These are phyloP conservation scores for Heliconius sara DNA, from an alignment of 2,888 invertebrate genomes.

Conservation along the genomic window DNA sequence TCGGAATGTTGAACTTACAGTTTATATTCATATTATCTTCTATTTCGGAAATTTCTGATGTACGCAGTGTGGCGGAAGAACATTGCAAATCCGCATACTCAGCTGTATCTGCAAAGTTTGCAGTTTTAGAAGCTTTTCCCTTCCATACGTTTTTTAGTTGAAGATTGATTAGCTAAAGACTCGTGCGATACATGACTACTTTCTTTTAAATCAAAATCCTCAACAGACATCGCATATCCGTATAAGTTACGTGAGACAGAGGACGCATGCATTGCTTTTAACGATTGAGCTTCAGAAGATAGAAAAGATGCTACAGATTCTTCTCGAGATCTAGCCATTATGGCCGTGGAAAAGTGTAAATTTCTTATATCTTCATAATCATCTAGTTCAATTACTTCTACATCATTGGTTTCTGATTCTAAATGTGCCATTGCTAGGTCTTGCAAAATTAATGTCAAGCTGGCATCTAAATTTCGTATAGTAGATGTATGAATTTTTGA, in stretches of 20 bases:
- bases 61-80: neutral
- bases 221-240: conserved; percentile 18
- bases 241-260: conserved; percentile 11
- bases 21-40: neutral
- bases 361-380: conserved; percentile 28
- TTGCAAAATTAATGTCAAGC: conserved; percentile 35
- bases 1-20: neutral
- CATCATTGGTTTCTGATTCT: conserved; percentile 28
- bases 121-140: neutral
- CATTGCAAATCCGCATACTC: neutral
- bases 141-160: neutral
- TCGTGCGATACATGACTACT: neutral
- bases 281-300: conserved; percentile 13
- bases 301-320: conserved; percentile 8
- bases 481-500: conserved; percentile 31
- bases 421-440: conserved; percentile 29
- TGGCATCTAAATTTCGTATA: conserved; percentile 29
- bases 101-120: neutral
- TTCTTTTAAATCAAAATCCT: conserved; percentile 18
- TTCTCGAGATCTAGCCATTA: conserved; percentile 6
- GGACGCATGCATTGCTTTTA: conserved; percentile 9
- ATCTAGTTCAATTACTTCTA: conserved; percentile 33
- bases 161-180: neutral
- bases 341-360: conserved; percentile 17
- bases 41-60: neutral